Percentiles rank a stretch among this genome's conserved stretches.
phyloP scores from a whole-genome alignment of 2,113 vertebrate genomes.

The Spilogale gracilis region DNA sequence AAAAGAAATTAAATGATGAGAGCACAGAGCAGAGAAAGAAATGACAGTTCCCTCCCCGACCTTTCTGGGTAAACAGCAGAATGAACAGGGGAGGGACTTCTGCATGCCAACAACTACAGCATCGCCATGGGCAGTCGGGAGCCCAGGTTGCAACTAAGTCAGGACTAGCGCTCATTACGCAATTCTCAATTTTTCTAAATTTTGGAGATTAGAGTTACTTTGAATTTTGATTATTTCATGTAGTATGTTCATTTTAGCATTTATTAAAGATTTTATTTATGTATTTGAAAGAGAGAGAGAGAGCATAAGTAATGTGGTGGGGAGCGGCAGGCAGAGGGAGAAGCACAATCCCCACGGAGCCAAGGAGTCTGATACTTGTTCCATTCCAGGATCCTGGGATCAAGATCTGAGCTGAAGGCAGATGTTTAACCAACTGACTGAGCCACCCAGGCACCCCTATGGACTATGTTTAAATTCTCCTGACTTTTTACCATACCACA shows the following conservation, averaged over 20 bases:
- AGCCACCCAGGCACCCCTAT: not conserved
- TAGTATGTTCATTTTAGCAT: not conserved
- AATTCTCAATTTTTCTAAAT: not conserved
- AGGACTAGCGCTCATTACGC: rapidly evolving
- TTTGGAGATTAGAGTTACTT: not conserved
- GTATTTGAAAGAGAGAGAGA: not conserved
- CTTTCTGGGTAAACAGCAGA: not conserved
- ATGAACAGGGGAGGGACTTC: too few relatives aligned
- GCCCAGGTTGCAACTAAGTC: too few relatives aligned
- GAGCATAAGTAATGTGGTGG: not conserved
- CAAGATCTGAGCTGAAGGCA: not conserved
- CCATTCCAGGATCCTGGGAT: not conserved
- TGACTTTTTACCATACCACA: not conserved
- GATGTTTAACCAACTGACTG: not conserved
- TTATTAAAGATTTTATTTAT: not conserved
- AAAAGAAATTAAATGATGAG: not conserved
- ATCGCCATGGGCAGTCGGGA: rapidly evolving
- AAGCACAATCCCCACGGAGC: not conserved
- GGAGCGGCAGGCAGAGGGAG: not conserved
- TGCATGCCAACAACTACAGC: rapidly evolving
- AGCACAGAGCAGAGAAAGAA: not conserved
- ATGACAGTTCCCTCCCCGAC: not conserved
- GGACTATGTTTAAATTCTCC: not conserved
- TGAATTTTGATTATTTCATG: not conserved
- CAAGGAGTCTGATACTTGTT: rapidly evolving